These are phyloP conservation scores for Lucinisca nassula DNA, from an alignment of 2,888 invertebrate species.

Conservation along the genomic window DNA sequence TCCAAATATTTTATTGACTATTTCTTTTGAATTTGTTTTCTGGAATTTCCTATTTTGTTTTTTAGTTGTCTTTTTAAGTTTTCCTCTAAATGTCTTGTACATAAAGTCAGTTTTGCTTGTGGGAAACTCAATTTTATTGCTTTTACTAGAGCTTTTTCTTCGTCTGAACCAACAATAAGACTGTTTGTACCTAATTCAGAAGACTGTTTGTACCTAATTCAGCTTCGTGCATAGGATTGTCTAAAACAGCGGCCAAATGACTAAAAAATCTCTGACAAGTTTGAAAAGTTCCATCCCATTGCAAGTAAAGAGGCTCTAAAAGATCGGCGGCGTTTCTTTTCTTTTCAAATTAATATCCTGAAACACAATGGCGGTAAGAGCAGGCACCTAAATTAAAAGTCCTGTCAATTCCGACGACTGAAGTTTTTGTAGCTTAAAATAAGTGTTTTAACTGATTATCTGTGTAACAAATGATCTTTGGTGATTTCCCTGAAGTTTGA, in stretches of 20 bases:
- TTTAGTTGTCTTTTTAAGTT: no score
- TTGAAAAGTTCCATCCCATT: slow-evolving; percentile 46
- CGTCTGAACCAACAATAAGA: slow-evolving; percentile 39
- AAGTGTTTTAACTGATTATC: slow-evolving; percentile 31
- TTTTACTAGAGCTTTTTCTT: slow-evolving; percentile 47
- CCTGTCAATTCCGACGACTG: slow-evolving; percentile 15
- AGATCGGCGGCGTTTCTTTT: slow-evolving; percentile 27
- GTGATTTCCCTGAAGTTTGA: slow-evolving; percentile 1
- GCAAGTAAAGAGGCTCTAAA: slow-evolving; percentile 41
- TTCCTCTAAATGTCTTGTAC: no score
- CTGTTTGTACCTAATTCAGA: no score
- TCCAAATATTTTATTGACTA: no score
- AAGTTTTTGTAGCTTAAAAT: neutral
- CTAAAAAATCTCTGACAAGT: slow-evolving; percentile 49
- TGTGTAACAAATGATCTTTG: slow-evolving; percentile 34
- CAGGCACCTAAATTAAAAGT: slow-evolving; percentile 36
- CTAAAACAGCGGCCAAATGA: slow-evolving; percentile 23
- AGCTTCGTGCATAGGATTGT: neutral
- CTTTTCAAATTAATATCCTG: slow-evolving; percentile 45
- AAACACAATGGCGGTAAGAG: slow-evolving; percentile 29
- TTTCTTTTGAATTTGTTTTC: neutral
- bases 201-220: slow-evolving; percentile 10
- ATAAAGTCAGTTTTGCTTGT: slow-evolving; percentile 13
- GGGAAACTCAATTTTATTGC: slow-evolving; percentile 34
- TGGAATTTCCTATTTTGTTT: no score